These are phyloP conservation scores for Pachyuromys duprasi DNA, from an alignment of 2,797 vertebrate species.

Conservation along the genomic window DNA sequence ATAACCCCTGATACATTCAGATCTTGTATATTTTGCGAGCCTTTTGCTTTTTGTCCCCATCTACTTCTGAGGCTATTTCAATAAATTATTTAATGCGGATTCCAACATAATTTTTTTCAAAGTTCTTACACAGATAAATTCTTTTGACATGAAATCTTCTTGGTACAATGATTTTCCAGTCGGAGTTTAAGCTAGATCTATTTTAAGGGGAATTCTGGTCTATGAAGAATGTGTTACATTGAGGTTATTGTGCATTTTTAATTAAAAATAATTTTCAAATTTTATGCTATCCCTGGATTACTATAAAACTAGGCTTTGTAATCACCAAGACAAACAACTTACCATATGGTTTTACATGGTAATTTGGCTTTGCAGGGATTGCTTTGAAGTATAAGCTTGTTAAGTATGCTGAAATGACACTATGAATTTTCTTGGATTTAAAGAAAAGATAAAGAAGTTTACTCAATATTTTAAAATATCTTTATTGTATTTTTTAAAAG, in stretches of 20 bases:
- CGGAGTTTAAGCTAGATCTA: conserved; percentile 14
- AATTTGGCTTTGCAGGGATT: conserved; percentile 56
- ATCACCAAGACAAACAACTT: conserved; percentile 70
- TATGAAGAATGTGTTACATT: conserved; percentile 12
- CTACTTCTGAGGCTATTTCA: not conserved
- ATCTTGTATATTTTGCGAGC: not conserved
- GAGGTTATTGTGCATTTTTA: conserved; percentile 65
- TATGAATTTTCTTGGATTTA: conserved; percentile 47
- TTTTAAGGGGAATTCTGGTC: conserved; percentile 47
- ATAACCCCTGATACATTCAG: not conserved
- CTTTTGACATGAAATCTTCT: not conserved
- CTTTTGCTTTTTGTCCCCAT: not conserved
- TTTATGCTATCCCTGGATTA: conserved; percentile 55
- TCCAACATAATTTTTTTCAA: not conserved
- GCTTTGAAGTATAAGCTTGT: conserved; percentile 68
- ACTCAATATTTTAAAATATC: conserved; percentile 59
- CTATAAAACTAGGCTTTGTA: conserved; percentile 57
- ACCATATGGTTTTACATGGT: conserved; percentile 60
- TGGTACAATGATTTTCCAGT: not conserved
- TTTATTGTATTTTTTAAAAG: not conserved
- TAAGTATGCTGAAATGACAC: conserved; percentile 52
- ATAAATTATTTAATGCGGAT: not conserved
- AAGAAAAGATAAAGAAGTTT: conserved; percentile 49
- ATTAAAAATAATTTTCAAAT: conserved; percentile 78
- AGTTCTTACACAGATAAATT: not conserved